Evolutionary conservation across 2,113 vertebrate genomes (phyloP).

Genomic region (Misgurnus mizolepis): DNA sequence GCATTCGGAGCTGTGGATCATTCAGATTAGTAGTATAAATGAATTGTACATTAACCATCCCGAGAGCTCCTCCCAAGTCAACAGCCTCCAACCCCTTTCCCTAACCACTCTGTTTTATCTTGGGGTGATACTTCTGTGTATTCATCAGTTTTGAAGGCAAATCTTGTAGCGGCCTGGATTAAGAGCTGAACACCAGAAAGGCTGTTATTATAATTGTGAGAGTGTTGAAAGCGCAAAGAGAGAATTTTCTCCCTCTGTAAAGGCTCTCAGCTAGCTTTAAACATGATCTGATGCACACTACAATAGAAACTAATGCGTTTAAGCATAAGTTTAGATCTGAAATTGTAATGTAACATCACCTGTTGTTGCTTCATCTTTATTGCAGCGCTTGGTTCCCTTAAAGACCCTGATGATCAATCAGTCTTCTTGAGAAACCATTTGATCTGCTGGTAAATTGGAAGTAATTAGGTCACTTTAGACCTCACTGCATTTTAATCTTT

Average conservation of each 20-base stretch:
- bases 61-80: not conserved
- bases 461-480: conserved; percentile 37
- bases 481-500: conserved; percentile 14
- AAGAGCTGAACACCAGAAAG: conserved; percentile 37
- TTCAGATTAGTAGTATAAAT: conserved; percentile 51
- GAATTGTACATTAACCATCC: conserved; percentile 43
- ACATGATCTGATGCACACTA: conserved; percentile 37
- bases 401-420: conserved; percentile 1
- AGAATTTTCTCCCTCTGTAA: conserved; percentile 6
- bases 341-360: conserved; percentile 9
- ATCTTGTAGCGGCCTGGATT: conserved; percentile 51
- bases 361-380: conserved; percentile 22
- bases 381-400: not conserved
- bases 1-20: conserved; percentile 32
- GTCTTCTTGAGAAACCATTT: conserved; percentile 9
- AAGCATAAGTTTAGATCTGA: conserved; percentile 20
- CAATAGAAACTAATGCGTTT: conserved; percentile 32
- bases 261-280: conserved; percentile 17
- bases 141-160: conserved; percentile 46
- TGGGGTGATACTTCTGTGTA: conserved; percentile 50
- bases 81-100: not conserved
- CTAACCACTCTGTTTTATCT: conserved; percentile 36
- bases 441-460: conserved; percentile 22
- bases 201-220: conserved; percentile 48
- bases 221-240: conserved; percentile 17